phyloP scores from a whole-genome alignment of 2,113 vertebrate species.

The Pantherophis guttatus region DNA sequence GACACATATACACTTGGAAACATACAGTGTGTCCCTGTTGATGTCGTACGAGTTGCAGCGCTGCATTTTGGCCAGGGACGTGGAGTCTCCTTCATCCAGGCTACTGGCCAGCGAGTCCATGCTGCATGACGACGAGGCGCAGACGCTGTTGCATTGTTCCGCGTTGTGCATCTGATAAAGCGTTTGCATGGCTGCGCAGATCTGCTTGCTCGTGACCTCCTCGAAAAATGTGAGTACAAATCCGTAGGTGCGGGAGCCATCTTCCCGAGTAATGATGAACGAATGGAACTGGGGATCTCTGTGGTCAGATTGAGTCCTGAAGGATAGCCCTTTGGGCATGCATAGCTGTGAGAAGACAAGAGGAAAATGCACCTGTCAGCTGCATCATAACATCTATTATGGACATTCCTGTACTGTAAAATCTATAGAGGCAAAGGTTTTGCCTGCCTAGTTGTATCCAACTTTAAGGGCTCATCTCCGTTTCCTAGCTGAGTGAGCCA shows the following conservation, averaged over 20 bases:
- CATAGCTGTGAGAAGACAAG: constrained; percentile 77
- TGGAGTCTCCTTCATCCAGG: constrained; percentile 80
- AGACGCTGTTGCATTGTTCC: constrained; percentile 80
- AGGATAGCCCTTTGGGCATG: constrained; percentile 95
- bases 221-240: constrained; percentile 96
- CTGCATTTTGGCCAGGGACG: constrained; percentile 75
- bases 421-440: not conserved
- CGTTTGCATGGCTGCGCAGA: constrained; percentile 94
- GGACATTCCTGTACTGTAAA: not conserved
- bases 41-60: constrained; percentile 83
- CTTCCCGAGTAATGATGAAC: constrained; percentile 86
- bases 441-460: not conserved
- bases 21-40: constrained; percentile 87
- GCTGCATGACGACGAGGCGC: constrained; percentile 88
- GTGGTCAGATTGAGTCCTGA: constrained; percentile 85
- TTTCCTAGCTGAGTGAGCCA: not conserved
- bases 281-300: constrained; percentile 89
- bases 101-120: constrained; percentile 94
- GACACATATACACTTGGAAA: constrained; percentile 94
- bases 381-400: not conserved
- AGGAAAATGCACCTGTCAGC: not conserved
- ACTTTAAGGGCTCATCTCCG: not conserved
- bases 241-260: constrained; percentile 89
- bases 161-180: constrained; percentile 96
- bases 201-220: constrained; percentile 88